Evolutionary conservation across 1,140 invertebrate species (phyloP).

Genomic region (Nymphalis io): DNA sequence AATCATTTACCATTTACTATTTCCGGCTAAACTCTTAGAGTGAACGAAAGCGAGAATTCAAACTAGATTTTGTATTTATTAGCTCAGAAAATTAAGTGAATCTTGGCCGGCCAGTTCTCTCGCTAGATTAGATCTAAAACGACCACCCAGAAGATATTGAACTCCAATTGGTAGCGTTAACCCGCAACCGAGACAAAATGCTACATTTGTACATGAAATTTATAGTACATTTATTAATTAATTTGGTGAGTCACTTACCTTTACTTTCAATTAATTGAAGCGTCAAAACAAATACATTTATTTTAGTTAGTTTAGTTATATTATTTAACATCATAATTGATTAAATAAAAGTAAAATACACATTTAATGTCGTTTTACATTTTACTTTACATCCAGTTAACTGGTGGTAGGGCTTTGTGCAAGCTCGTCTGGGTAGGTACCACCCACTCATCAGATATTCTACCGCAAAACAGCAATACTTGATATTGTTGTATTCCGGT

Average conservation of each 20-base stretch:
- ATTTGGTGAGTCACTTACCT: background rate
- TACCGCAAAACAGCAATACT: no score
- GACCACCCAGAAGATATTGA: background rate
- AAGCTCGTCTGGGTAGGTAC: no score
- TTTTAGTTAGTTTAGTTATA: no score
- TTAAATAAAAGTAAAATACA: no score
- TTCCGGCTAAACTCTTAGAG: background rate
- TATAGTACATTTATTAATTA: background rate
- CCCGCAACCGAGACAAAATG: background rate
- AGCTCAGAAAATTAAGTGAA: slow-evolving; percentile 16
- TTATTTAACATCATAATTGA: no score
- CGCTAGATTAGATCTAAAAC: slow-evolving; percentile 13
- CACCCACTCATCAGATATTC: no score
- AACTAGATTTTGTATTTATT: slow-evolving; percentile 12
- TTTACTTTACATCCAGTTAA: no score
- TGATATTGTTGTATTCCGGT: no score
- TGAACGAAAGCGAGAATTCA: background rate
- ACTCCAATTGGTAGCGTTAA: slow-evolving; percentile 9
- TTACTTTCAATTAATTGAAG: no score
- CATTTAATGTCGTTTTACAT: no score
- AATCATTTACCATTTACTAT: background rate
- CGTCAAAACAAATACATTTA: no score
- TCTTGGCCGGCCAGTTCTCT: slow-evolving; percentile 6
- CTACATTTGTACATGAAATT: slow-evolving; percentile 8
- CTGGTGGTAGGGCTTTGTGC: no score